These are phyloP conservation scores for Platyura marginata DNA, from an alignment of 1,140 invertebrate genomes.

Conservation along the genomic window DNA sequence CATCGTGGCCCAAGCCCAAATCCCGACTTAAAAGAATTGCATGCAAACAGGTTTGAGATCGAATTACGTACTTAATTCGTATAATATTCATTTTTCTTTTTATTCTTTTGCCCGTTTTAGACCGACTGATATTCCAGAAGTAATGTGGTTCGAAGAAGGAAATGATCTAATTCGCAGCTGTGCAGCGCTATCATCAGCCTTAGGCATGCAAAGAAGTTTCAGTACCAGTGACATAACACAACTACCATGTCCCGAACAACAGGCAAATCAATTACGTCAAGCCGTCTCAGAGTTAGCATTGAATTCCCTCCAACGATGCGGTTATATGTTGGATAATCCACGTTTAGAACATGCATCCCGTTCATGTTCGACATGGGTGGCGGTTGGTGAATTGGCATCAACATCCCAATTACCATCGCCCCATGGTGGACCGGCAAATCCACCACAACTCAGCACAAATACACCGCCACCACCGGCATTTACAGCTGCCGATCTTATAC, in stretches of 20 bases:
- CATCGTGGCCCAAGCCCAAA: slow-evolving; percentile 46
- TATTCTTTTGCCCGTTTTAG: slow-evolving; percentile 14
- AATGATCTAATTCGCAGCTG: slow-evolving; percentile 55
- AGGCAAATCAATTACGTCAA: slow-evolving; percentile 19
- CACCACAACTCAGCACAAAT: slow-evolving; percentile 28
- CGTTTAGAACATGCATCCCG: slow-evolving; percentile 50
- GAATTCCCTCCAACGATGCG: slow-evolving; percentile 37
- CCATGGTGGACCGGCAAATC: slow-evolving; percentile 38
- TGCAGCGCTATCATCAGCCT: slow-evolving; percentile 45
- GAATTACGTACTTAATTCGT: not conserved
- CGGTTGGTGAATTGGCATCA: slow-evolving; percentile 50
- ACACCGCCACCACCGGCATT: slow-evolving; percentile 32
- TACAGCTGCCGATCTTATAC: slow-evolving; percentile 51
- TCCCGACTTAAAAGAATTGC: slow-evolving; percentile 32
- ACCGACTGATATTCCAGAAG: slow-evolving; percentile 39
- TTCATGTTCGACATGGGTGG: slow-evolving; percentile 75
- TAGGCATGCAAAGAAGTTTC: slow-evolving; percentile 58
- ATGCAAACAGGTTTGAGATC: not conserved
- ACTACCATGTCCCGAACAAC: slow-evolving; percentile 1
- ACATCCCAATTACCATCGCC: slow-evolving; percentile 54
- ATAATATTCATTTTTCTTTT: not conserved
- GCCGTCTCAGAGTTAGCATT: slow-evolving; percentile 47
- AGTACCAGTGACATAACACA: slow-evolving; percentile 51
- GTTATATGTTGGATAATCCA: slow-evolving; percentile 33
- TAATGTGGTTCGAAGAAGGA: slow-evolving; percentile 54